Base-by-base conservation (phyloP, 1,140 invertebrate species). In the Drosophila ficusphila region DNA sequence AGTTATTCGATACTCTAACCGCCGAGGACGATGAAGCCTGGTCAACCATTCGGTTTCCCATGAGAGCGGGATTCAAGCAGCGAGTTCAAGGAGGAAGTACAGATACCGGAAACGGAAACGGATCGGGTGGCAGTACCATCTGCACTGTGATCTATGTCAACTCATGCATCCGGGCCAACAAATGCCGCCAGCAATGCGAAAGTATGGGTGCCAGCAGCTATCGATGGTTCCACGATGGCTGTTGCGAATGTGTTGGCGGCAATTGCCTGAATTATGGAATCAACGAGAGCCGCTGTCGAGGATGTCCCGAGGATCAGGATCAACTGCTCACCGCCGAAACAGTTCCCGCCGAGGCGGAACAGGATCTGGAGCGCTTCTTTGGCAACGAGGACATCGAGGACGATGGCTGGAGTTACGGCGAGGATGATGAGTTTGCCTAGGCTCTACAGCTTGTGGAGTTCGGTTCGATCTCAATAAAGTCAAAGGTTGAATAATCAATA, bases 211-310 rank as follows among this genome's bases (percentile, higher is more conserved):
- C 90, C n/a, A 90, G 71, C 42, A 90, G 89, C 44, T 91, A 90
- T 64, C 83, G 97, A 75, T 98, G 97, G 97, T 99, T 99, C 92
- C 97, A 98, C 91, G 96, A 98, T 90, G 97, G 97, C 3, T 99
- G 98, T 89, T 99, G 98, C 92, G 96, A 99, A 91, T 99, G 98
- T 91, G 94, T 99, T 44, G 97, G 97, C 6, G 94, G 96, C 56
- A 95, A 95, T 29, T 99, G 97, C 88, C 93, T 97, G 12, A 97
- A 97, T 90, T 98, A 98, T 92, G 98, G 97, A 3, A 96, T 98
- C 75, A 97, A 97, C 79, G 96, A 98, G 88, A 97, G 89, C 14
- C 74, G 77, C 19, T 91, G 91, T 46, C 58, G 51, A n/a, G 71
- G 71, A 0, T 91, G 91, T 69, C 90, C 91, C 0, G 90, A 90